Conservation (phyloP, 2,888 invertebrate genomes). For the Serrognathus titanus region DNA sequence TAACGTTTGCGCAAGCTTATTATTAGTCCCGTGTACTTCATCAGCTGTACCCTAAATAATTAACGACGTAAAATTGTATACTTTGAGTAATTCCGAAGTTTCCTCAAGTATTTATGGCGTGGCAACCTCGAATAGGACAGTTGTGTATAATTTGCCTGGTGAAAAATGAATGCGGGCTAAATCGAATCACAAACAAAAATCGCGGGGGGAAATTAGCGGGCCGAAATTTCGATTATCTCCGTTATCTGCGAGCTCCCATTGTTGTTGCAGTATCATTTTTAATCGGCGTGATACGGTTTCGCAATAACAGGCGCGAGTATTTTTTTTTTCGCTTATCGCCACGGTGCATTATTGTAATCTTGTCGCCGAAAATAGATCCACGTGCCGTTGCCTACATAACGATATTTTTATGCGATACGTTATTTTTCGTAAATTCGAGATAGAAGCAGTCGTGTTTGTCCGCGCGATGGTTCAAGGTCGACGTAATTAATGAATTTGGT, state of each 20-base stretch:
- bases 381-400: constrained; percentile 10
- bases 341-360: constrained; percentile 1
- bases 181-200: too few relatives aligned
- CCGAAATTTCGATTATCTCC: too few relatives aligned
- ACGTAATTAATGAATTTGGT: constrained; percentile 11
- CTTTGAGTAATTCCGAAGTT: too few relatives aligned
- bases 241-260: not conserved
- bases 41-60: too few relatives aligned
- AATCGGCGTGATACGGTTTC: not conserved
- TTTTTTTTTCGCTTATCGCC: not conserved
- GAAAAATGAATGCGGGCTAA: too few relatives aligned
- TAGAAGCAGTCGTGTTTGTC: constrained; percentile 6
- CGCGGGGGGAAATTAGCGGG: too few relatives aligned
- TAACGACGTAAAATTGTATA: too few relatives aligned
- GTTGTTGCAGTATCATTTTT: not conserved
- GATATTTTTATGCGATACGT: not conserved
- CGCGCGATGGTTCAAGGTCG: constrained; percentile 15
- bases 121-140: too few relatives aligned
- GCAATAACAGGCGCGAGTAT: not conserved
- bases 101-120: too few relatives aligned
- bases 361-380: constrained; percentile 13
- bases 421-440: not conserved
- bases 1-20: too few relatives aligned
- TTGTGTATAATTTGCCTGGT: too few relatives aligned
- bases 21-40: too few relatives aligned